Base-by-base conservation (phyloP, 2,113 vertebrate genomes). In the Trematocara variabile region DNA sequence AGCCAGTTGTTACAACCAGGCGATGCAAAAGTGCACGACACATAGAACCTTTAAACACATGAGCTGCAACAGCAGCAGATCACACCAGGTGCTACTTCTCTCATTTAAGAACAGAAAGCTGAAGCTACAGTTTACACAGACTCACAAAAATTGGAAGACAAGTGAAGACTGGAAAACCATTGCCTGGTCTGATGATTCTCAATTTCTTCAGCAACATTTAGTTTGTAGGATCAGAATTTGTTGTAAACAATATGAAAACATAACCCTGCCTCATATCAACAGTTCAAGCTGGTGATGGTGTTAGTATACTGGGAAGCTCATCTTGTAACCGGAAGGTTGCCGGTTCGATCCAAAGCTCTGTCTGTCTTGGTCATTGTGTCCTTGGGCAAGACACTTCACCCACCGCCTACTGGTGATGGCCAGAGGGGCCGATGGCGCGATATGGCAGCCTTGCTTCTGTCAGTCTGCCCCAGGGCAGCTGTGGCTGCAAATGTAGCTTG, bases 361-460 rank as follows among this genome's bases (percentile, higher is more conserved):
- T 55, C 53, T 55, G 12, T 56, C 54, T 5, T 5, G 3, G 55
- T 30, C 25, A 5, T 16, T 58, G 25, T 30, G 28, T 33, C 14
- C 55, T 58, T 56, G 13, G 13, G 54, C 54, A 56, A 56, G 7
- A 56, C 54, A 30, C 25, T 8, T 28, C 2, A 30, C 7, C 12
- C 28, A 14, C 54, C 4, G 12, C 25, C 54, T 30, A 30, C 25
- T 56, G 54, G 54, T 30, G 54, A 0, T 30, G 54, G 54, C 4
- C 54, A 30, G 13, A 56, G 54, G 2, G 25, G 54, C 25, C 1
- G 13, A 56, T 56, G 54, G 12, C 1, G 0, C 4, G 2, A 14
- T 56, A 56, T 56, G 54, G 54, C 54, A 56, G 54, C 54, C 25
- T 56, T 1, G 54, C 54, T 56, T 56, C 25, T 56, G 25, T 30